Evolutionary conservation across 1,140 invertebrate genomes (phyloP).

Genomic region (Cheumatopsyche charites): DNA sequence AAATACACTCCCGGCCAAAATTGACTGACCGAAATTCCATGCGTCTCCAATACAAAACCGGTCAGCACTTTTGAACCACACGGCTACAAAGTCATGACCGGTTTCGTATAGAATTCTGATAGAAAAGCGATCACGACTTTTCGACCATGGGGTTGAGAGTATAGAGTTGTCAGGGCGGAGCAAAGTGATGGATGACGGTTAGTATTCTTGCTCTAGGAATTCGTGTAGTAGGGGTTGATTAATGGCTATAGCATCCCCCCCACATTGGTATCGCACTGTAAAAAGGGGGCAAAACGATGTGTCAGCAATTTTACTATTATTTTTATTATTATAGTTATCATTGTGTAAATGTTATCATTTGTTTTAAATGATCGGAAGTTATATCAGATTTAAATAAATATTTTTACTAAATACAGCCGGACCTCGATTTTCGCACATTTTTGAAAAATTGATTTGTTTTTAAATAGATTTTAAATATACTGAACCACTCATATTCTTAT

Average conservation of each 20-base stretch:
- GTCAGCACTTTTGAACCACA: conserved; percentile 29
- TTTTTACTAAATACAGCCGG: too few species aligned
- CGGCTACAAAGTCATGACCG: conserved; percentile 49
- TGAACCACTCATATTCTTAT: too few species aligned
- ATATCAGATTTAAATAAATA: too few species aligned
- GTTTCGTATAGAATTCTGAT: conserved; percentile 42
- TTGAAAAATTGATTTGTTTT: too few species aligned
- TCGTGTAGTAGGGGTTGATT: conserved; percentile 35
- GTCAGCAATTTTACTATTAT: conserved; percentile 17
- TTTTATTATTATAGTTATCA: conserved; percentile 9
- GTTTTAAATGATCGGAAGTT: too few species aligned
- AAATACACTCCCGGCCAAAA: conserved; percentile 53
- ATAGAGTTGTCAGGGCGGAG: conserved; percentile 64
- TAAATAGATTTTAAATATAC: too few species aligned
- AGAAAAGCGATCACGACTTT: conserved; percentile 49
- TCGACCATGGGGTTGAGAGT: conserved; percentile 53
- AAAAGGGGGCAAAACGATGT: conserved; percentile 17
- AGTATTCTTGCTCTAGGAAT: conserved; percentile 32
- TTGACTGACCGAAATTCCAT: conserved; percentile 45
- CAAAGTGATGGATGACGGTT: conserved; percentile 59
- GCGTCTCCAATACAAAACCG: background rate
- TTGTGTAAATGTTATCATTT: background rate
- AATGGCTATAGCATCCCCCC: conserved; percentile 5
- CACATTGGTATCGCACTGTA: background rate
- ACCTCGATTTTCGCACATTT: too few species aligned